Base-by-base conservation (phyloP, 2,797 vertebrate genomes). In the Poliocrania exsul region DNA sequence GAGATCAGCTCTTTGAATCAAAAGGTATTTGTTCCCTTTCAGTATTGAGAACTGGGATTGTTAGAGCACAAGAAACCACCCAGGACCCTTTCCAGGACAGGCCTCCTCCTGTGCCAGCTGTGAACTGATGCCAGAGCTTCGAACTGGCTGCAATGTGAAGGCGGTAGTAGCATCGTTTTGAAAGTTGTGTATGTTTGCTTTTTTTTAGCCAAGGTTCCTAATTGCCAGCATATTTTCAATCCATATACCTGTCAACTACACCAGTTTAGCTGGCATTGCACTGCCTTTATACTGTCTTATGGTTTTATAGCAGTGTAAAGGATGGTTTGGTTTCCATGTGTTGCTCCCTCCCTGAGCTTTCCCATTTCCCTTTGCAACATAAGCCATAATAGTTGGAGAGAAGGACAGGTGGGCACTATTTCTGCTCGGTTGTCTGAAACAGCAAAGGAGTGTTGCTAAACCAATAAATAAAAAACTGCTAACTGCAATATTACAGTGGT, bases 211-310 rank as follows among this genome's bases (percentile, higher is more conserved):
- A 84, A 80, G 88, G 47, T 47, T 83, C 82, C 91, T 97, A 95
- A 97, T 95, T 97, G 95, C 72, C 90, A 78, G 83, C 80, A 11
- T 97, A 97, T 97, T 97, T 97, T 37, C 82, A 78, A 46, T 81
- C 83, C 49, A 23, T 96, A 90, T 96, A 97, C 91, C 93, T 97
- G 96, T 96, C 96, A 97, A 13, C 85, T 42, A 4, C 44, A 46
- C 80, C 78, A 38, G 86, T 95, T 95, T 93, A 90, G 90, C 91
- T 96, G 92, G 94, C 92, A 79, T 42, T 89, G 79, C 57, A 2
- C 65, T 95, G 88, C 92, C 82, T 95, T 95, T 91, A 83, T 81
- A 9, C 71, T 67, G 58, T 69, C 74, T 90, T 86, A 50, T 78
- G 90, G 4, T 90, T 93, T 94, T 94, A 95, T 88, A 54, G 91